Conservation (phyloP, 2,888 invertebrate species). For the Artemia sinica region DNA sequence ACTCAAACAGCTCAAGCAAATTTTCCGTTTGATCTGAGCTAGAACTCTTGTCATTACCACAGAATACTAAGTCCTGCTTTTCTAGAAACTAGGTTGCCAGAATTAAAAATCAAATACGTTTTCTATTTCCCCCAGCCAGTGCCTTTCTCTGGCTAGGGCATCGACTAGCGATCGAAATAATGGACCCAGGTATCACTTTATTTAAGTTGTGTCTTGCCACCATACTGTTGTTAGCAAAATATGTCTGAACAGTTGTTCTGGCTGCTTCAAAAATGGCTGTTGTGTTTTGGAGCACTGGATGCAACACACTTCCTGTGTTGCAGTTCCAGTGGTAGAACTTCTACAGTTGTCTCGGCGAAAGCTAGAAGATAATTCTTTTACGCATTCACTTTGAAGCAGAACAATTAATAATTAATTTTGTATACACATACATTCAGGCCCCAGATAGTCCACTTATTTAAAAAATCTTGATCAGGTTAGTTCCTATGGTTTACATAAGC, state of each 20-base stretch:
- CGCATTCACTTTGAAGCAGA: not conserved
- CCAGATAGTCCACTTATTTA: not conserved
- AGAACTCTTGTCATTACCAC: no score
- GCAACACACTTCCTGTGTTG: not conserved
- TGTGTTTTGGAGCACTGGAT: constrained; percentile 1
- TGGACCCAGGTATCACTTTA: no score
- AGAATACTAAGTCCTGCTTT: no score
- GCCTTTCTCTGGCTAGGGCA: no score
- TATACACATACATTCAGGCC: not conserved
- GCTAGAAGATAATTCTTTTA: not conserved
- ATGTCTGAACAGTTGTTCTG: not conserved
- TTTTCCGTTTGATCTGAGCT: no score
- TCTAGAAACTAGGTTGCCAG: no score
- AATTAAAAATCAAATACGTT: no score
- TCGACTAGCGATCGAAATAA: no score
- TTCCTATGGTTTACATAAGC: not conserved
- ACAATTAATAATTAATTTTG: not conserved
- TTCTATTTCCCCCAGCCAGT: no score
- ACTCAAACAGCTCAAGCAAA: no score
- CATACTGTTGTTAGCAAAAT: not conserved
- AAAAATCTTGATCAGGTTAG: not conserved
- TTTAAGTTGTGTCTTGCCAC: no score
- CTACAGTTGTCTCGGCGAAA: not conserved
- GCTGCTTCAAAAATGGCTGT: not conserved
- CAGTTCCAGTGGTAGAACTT: not conserved